Conservation (phyloP, 2,797 vertebrate species). For the Naso thynnoides region DNA sequence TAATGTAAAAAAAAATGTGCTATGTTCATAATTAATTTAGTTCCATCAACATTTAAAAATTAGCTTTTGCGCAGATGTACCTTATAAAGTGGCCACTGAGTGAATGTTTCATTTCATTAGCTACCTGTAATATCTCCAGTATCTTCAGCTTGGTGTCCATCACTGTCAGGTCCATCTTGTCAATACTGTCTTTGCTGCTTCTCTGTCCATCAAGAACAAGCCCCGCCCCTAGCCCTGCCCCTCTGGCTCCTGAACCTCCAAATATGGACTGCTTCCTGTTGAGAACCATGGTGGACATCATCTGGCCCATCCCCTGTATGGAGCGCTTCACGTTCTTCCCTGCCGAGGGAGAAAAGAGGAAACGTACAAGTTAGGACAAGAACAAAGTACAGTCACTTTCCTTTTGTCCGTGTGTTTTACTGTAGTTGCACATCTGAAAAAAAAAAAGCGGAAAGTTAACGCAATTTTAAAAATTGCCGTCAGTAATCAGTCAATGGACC, state of each 20-base stretch:
- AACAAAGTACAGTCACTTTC: no score
- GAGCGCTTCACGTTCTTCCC: slow-evolving; percentile 95
- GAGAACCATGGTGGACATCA: slow-evolving; percentile 99
- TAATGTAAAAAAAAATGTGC: no score
- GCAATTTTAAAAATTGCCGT: no score
- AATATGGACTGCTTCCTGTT: slow-evolving; percentile 94
- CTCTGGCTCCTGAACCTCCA: slow-evolving; percentile 77
- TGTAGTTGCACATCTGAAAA: no score
- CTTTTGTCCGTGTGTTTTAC: no score
- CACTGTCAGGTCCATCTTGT: slow-evolving; percentile 93
- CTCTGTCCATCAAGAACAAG: slow-evolving; percentile 84
- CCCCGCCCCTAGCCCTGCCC: slow-evolving; percentile 44
- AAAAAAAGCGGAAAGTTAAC: no score
- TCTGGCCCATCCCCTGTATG: slow-evolving; percentile 97
- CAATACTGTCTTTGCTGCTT: slow-evolving; percentile 89
- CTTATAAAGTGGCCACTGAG: neutral
- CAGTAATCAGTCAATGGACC: no score
- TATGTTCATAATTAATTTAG: no score
- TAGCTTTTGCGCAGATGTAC: neutral
- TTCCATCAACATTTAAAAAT: no score
- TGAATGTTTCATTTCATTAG: neutral
- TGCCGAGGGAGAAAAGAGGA: no score
- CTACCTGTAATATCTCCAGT: slow-evolving; percentile 95
- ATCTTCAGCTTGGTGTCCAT: slow-evolving; percentile 99
- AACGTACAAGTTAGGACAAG: no score